Evolutionary conservation across 2,888 invertebrate species (phyloP).

Genomic region (Lasioglossum figueresi): DNA sequence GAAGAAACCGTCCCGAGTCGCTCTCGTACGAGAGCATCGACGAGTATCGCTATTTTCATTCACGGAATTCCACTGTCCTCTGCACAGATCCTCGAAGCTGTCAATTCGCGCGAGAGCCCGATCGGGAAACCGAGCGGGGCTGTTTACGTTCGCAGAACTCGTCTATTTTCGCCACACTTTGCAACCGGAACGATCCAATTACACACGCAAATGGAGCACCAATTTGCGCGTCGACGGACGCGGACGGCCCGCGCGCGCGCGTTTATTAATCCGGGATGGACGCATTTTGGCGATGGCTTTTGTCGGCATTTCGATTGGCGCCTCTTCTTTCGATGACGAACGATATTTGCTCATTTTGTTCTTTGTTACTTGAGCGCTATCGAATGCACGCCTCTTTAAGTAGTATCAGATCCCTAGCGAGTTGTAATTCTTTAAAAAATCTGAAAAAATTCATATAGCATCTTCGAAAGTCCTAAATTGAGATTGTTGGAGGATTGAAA

Average conservation of each 20-base stretch:
- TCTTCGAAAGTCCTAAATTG: too few relatives aligned
- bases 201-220: conserved; percentile 10
- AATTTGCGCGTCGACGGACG: conserved; percentile 3
- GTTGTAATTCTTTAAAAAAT: too few relatives aligned
- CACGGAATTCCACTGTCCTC: not conserved
- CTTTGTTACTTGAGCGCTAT: not conserved
- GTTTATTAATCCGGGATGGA: conserved; percentile 1
- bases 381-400: not conserved
- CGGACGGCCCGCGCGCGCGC: not conserved
- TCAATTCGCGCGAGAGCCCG: not conserved
- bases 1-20: not conserved
- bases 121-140: not conserved
- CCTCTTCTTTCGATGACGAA: not conserved
- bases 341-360: not conserved
- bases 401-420: too few relatives aligned
- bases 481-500: too few relatives aligned
- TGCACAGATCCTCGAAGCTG: not conserved
- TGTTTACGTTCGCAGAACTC: conserved; percentile 9
- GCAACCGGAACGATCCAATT: conserved; percentile 24
- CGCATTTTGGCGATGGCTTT: not conserved
- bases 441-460: too few relatives aligned
- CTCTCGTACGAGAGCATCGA: not conserved
- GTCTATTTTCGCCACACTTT: conserved; percentile 6
- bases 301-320: not conserved
- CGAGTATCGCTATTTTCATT: conserved; percentile 7